Base-by-base conservation (phyloP, 2,797 vertebrate species). In the Crocodylus rhombifer region DNA sequence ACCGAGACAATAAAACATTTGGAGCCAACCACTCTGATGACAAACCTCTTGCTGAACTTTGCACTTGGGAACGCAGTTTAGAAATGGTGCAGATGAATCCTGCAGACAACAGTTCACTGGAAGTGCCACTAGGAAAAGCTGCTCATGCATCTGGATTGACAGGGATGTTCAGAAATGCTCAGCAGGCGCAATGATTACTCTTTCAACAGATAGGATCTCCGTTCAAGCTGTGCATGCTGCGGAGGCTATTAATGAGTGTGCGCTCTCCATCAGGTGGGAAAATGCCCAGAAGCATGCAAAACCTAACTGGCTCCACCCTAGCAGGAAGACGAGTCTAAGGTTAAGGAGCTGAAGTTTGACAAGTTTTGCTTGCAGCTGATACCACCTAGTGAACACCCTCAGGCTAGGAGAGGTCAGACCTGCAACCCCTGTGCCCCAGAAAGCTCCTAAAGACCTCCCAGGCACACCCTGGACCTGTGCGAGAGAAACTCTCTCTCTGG, bases 151-250 rank as follows among this genome's bases (percentile, higher is more conserved):
- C 42, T 51, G 26, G 67, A 16, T 74, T 8, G 55, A 63, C 56
- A n/a, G 79, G 36, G 23, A 8, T 82, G 63, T 78, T 87, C 56
- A 77, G 23, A 92, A 91, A 10, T 17, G 18, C 57, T 83, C 82
- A 88, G 60, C 33, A 25, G 14, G 7, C 91, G 30, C 28, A 63
- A 26, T 21, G 28, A 11, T 16, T 33, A 69, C 69, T 33, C 86
- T 60, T 25, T 5, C 14, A 42, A 17, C 33, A 23, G 55, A 93
- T 11, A 51, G 42, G 42, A 51, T 51, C 42, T 51, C 67, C 33
- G 23, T 71, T n/a, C 67, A 76, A 64, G 64, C 1, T 15, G 20
- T 60, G 55, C 8, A 30, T 1, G 0, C 1, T 36, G 3, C 7
- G 30, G 30, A 36, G 51, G 42, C 5, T 6, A 33, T 82, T 60